These are phyloP conservation scores for Drosophila rufa DNA, from an alignment of 1,140 invertebrate species.

Conservation along the genomic window DNA sequence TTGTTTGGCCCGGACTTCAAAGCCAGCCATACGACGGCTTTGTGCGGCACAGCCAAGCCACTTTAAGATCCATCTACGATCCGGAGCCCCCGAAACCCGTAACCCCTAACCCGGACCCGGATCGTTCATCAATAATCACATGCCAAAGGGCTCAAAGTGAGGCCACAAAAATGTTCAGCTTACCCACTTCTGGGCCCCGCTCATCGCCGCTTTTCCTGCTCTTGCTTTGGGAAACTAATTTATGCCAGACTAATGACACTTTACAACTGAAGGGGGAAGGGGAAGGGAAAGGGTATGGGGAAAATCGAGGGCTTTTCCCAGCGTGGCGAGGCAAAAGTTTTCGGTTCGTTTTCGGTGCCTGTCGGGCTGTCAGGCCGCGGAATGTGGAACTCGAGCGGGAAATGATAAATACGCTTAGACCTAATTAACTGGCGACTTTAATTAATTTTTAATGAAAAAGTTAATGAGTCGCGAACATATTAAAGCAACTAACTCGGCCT, in stretches of 20 bases:
- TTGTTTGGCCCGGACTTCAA: conserved; percentile 66
- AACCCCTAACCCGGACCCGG: conserved; percentile 12
- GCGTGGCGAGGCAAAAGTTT: conserved; percentile 69
- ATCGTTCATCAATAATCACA: conserved; percentile 83
- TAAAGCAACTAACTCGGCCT: conserved; percentile 61
- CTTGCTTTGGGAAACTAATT: conserved; percentile 67
- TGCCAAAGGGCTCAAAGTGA: conserved; percentile 68
- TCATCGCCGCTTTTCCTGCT: neutral
- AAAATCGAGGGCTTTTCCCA: neutral
- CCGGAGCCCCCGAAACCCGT: conserved; percentile 29
- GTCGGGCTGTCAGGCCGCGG: conserved; percentile 61
- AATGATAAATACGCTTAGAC: conserved; percentile 84
- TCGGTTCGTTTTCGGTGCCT: conserved; percentile 58
- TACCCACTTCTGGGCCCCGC: neutral
- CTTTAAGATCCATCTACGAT: conserved; percentile 37
- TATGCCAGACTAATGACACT: conserved; percentile 83
- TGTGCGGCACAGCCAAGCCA: conserved; percentile 37
- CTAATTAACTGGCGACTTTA: conserved; percentile 83
- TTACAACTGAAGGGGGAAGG: conserved; percentile 49
- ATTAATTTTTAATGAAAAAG: conserved; percentile 84
- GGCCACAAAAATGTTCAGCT: conserved; percentile 72
- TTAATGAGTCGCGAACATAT: conserved; percentile 80
- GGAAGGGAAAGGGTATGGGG: neutral
- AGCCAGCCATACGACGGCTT: conserved; percentile 8
- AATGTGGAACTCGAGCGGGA: conserved; percentile 67